Evolutionary conservation across 2,113 vertebrate genomes (phyloP).

Genomic region (Sprattus sprattus): DNA sequence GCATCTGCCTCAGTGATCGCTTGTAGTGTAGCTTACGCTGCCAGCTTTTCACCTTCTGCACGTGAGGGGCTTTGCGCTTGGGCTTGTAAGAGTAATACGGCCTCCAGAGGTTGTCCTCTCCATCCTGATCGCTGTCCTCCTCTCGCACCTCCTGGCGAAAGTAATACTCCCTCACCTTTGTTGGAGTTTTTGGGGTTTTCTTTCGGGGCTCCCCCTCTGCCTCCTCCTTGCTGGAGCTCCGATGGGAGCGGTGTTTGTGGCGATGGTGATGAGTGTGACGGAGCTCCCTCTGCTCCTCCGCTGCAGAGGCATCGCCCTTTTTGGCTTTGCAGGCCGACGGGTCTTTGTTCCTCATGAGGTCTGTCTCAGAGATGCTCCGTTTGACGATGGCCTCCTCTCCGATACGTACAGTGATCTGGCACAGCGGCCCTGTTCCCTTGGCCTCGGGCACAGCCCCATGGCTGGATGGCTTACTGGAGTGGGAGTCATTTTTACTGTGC

Average conservation of each 20-base stretch:
- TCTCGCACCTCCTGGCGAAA: conserved; percentile 77
- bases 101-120: conserved; percentile 84
- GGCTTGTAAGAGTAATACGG: conserved; percentile 92
- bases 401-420: conserved; percentile 91
- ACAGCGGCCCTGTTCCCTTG: conserved; percentile 78
- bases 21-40: conserved; percentile 75
- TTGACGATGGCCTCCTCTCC: conserved; percentile 90
- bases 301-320: conserved; percentile 54
- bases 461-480: conserved; percentile 72
- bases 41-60: conserved; percentile 77
- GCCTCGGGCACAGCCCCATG: conserved; percentile 64
- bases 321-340: conserved; percentile 62
- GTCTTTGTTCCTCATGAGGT: conserved; percentile 79
- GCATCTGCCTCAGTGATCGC: conserved; percentile 72
- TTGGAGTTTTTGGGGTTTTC: conserved; percentile 58
- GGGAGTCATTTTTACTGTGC: conserved; percentile 72
- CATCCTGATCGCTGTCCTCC: conserved; percentile 76
- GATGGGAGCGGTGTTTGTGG: conserved; percentile 66
- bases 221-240: conserved; percentile 59
- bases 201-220: conserved; percentile 49
- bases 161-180: conserved; percentile 67
- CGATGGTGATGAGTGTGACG: conserved; percentile 68
- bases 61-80: conserved; percentile 76
- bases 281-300: conserved; percentile 58
- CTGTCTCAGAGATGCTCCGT: conserved; percentile 86